Evolutionary conservation across 2,113 vertebrate genomes (phyloP), one percentile per base, ranked within the genome.

Genomic region (Mionectes macconnelli): DNA sequence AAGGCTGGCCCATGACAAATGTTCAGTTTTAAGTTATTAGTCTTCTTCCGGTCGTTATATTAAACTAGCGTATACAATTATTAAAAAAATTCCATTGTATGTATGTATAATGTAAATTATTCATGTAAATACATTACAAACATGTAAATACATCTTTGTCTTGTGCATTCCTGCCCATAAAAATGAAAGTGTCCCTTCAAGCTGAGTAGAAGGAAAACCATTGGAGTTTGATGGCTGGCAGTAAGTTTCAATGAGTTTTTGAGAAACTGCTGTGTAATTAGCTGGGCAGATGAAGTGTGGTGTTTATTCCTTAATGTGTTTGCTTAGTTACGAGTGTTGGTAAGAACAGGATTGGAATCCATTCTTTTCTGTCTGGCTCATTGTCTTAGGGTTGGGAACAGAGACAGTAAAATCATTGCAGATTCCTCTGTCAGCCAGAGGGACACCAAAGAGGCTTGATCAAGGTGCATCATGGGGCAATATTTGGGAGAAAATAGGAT

Each of bases 391-490:
- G 31, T 44, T 60, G 83, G 42, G 39, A 68, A 10, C 1, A 85
- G n/a, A 17, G 37, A 37, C 28, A 27, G 33, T 42, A 18, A 73
- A 85, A 72, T 62, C 55, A 10, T 10, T 31, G 40, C 20, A n/a
- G 12, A 18, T 5, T 52, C 14, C 7, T 64, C 30, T 78, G 30
- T 55, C 44, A 70, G 14, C 30, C 17, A 7, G 10, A 70, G 47
- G 22, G 17, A 66, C 49, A 60, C 21, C 9, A 3, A 47, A 72
- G 25, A 53, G 39, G 8, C 22, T 57, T 10, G 3, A 10, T n/a
- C 0, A 2, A 21, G 39, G 12, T 33, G 3, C 2, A 5, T 24
- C 13, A 2, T 12, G 35, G 59, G 53, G 9, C 52, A 42, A 19
- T 47, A 55, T 60, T 30, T 27, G 47, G 31, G 8, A 64, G 22